Evolutionary conservation across 2,797 vertebrate species (phyloP), one percentile per base, ranked within the genome.

Genomic region (Syngnathus acus): DNA sequence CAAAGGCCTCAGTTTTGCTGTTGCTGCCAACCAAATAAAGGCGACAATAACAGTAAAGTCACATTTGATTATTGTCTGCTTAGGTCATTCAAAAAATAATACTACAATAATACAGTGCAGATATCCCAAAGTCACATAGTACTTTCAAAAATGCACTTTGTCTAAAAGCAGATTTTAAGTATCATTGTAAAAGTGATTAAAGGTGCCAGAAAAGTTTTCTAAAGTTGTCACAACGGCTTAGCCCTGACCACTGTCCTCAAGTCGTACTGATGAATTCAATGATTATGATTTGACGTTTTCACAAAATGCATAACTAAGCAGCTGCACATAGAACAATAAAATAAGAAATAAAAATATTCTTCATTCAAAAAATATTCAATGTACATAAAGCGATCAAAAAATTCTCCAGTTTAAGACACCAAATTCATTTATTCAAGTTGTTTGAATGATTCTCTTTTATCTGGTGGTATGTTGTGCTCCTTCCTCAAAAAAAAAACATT

Each of bases 21-120:
- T 92, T 84, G 84, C 84, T 90, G 86, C 89, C 87, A 86, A 87
- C 84, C 71, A 77, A 91, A 92, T 92, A 91, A 91, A 92, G 72
- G 72, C 84, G 61, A 86, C 88, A 84, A 77, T 77, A 74, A 45
- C 60, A 62, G 14, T 14, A 32, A 62, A 40, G 43, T 43, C 11
- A 62, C 21, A 16, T 62, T 40, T 23, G 58, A 21, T 42, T 40
- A 7, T 45, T 26, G 13, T 21, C 40, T 5, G 72, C 81, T 53
- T 74, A 80, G 71, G 72, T 75, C 64, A 70, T 32, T 64, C 74
- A 43, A 14, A 43, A 48, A 17, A 17, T 16, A 16, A 47, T 45
- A 3, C 16, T 6, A 48, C 16, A 3, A 6, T 7, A 48, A 16
- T 16, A 17, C 45, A 19, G 45, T 1, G 45, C 16, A 47, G 45